Conservation (phyloP, 2,113 vertebrate species). For the Cynocephalus volans region DNA sequence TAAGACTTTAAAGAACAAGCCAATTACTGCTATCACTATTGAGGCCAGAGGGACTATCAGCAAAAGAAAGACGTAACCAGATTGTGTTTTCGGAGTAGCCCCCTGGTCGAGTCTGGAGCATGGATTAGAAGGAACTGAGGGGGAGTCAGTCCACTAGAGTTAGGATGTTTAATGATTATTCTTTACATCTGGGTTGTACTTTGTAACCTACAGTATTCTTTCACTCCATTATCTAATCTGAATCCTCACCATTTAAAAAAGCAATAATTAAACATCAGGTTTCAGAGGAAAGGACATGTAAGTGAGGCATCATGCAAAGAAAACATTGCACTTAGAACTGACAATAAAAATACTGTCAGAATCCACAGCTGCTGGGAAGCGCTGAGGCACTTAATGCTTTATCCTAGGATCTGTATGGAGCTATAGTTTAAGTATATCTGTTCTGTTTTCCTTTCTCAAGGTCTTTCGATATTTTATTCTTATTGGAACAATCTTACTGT, state of each 20-base stretch:
- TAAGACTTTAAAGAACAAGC: not conserved
- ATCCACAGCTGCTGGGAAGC: not conserved
- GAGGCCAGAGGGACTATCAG: not conserved
- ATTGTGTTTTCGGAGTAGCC: not conserved
- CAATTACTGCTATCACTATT: not conserved
- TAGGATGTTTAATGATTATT: not conserved
- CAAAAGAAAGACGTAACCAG: not conserved
- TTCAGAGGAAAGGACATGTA: slow-evolving; percentile 37
- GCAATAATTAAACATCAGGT: not conserved
- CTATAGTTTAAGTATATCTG: not conserved
- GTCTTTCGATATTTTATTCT: slow-evolving; percentile 23
- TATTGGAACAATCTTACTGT: not conserved
- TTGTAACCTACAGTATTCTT: not conserved
- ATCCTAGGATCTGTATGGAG: not conserved
- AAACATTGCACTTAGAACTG: slow-evolving; percentile 53
- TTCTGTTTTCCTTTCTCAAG: not conserved
- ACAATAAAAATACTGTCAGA: slow-evolving; percentile 17
- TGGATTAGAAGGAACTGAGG: not conserved
- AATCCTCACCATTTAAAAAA: slow-evolving; percentile 58
- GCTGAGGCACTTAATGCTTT: not conserved
- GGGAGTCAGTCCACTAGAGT: not conserved
- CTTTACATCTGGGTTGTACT: not conserved
- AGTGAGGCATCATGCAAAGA: not conserved
- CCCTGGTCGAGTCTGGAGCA: not conserved
- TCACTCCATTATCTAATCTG: not conserved